Conservation (phyloP, 2,888 invertebrate species). For the Teleogryllus oceanicus region DNA sequence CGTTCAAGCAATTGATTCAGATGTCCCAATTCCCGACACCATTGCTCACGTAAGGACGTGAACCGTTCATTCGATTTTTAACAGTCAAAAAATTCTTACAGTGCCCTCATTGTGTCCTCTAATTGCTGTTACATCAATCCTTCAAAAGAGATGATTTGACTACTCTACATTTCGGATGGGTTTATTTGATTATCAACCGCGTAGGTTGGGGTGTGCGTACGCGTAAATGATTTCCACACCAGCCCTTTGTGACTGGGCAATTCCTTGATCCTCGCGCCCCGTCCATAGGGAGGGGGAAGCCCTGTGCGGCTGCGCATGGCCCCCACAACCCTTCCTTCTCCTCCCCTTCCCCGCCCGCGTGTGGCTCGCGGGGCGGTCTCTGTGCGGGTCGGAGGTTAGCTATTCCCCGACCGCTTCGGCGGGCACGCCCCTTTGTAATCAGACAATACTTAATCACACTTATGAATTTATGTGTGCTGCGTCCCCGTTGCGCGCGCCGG, state of each 20-base stretch:
- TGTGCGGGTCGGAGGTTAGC: neutral
- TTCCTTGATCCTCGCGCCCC: too few species aligned
- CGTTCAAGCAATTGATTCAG: too few species aligned
- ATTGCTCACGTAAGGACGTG: too few species aligned
- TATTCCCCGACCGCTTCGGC: neutral
- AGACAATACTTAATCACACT: conserved; percentile 3
- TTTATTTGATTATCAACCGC: neutral
- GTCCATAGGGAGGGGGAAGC: neutral
- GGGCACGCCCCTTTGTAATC: neutral
- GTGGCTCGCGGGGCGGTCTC: neutral
- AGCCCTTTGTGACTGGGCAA: neutral
- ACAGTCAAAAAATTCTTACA: too few species aligned
- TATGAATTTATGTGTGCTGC: neutral
- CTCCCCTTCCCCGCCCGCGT: neutral
- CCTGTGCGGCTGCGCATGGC: neutral
- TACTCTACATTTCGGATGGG: too few species aligned
- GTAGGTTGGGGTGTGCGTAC: neutral
- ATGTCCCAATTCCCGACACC: too few species aligned
- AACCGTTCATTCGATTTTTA: too few species aligned
- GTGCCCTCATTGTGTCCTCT: too few species aligned
- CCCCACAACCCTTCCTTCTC: neutral
- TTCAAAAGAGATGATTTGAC: too few species aligned
- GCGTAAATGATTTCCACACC: neutral
- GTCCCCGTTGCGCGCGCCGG: neutral
- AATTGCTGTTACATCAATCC: too few species aligned